Evolutionary conservation across 2,113 vertebrate genomes (phyloP).

Genomic region (Saccopteryx bilineata): DNA sequence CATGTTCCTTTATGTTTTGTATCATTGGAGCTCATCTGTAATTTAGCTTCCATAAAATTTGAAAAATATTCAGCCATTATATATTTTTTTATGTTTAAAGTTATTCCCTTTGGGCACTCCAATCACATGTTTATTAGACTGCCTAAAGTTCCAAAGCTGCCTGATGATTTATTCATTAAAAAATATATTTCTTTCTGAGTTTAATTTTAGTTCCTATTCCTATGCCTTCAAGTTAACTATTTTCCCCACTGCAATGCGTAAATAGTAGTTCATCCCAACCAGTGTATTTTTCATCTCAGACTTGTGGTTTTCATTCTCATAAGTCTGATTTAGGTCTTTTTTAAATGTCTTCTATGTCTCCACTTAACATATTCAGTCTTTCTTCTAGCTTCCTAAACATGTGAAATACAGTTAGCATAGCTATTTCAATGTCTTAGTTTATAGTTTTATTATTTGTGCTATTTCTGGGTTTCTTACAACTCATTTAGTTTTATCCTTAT

Average conservation of each 20-base stretch:
- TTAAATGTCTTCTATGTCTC: neutral
- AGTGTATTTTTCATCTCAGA: constrained; percentile 18
- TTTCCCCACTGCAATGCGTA: neutral
- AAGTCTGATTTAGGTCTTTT: neutral
- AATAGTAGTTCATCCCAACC: neutral
- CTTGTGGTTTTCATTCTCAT: constrained; percentile 5
- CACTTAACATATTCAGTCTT: neutral
- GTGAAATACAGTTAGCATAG: constrained; percentile 9
- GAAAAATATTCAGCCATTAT: neutral
- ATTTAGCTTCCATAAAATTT: constrained; percentile 34
- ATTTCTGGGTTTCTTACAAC: constrained; percentile 11
- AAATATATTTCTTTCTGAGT: neutral
- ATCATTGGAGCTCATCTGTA: neutral
- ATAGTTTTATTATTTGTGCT: neutral
- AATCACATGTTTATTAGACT: neutral
- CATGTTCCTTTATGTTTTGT: neutral
- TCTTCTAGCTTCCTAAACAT: constrained; percentile 3
- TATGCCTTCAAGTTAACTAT: constrained; percentile 13
- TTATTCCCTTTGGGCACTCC: neutral
- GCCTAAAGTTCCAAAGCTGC: neutral
- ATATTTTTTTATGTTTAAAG: neutral
- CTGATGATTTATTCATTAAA: neutral
- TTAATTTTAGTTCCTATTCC: constrained; percentile 10
- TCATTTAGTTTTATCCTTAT: constrained; percentile 18
- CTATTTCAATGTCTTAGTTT: neutral